Percentiles rank a stretch among this genome's conserved stretches.
Evolutionary conservation across 2,113 vertebrate species (phyloP).

Genomic region (Gasterosteus aculeatus): DNA sequence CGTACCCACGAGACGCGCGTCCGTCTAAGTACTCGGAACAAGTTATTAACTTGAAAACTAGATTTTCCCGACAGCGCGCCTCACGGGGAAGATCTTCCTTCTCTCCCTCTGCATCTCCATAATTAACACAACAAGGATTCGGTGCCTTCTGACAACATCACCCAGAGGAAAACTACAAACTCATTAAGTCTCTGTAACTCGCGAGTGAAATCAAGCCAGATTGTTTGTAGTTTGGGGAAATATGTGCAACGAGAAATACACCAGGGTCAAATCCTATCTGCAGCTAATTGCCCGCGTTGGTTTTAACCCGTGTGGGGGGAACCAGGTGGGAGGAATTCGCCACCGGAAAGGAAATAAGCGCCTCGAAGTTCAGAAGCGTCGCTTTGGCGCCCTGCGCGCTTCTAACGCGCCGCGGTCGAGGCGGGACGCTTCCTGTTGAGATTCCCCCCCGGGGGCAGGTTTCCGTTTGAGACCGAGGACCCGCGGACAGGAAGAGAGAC

Average conservation of each 20-base stretch:
- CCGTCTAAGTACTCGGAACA: constrained; percentile 59
- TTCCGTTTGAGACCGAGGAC: constrained; percentile 61
- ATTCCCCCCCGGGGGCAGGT: constrained; percentile 13
- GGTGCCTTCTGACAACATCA: constrained; percentile 70
- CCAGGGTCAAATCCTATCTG: constrained; percentile 58
- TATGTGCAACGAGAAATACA: constrained; percentile 56
- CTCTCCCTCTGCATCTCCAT: constrained; percentile 36
- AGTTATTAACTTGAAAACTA: constrained; percentile 69
- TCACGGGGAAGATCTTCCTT: constrained; percentile 38
- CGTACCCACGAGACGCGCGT: constrained; percentile 39
- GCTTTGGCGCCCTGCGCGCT: not conserved
- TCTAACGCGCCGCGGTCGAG: too few relatives aligned
- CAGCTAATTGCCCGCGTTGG: constrained; percentile 55
- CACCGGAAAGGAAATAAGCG: constrained; percentile 24
- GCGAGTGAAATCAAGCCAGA: constrained; percentile 59
- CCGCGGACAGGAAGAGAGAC: constrained; percentile 42
- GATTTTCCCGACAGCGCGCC: constrained; percentile 61
- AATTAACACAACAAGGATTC: constrained; percentile 78
- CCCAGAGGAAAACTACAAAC: constrained; percentile 70
- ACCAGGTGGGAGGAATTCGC: constrained; percentile 26
- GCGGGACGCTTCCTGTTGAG: too few relatives aligned
- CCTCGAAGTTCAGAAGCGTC: constrained; percentile 18
- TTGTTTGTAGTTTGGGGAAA: constrained; percentile 71
- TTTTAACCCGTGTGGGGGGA: constrained; percentile 49
- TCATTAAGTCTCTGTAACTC: constrained; percentile 69